Base-by-base conservation (phyloP, 2,113 vertebrate species). In the Nerophis lumbriciformis region DNA sequence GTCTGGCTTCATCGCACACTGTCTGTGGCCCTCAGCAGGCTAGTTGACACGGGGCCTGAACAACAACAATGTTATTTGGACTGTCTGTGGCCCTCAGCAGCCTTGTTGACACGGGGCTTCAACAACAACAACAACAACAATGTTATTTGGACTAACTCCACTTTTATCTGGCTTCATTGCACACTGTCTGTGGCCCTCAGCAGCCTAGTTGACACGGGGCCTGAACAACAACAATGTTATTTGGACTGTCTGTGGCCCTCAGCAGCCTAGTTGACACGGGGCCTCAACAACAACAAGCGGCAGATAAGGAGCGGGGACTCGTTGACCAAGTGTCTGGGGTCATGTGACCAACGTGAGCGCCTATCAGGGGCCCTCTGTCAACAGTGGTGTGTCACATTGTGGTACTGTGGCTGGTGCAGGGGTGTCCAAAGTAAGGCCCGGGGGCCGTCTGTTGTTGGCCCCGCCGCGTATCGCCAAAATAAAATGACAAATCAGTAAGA, bases 41-140 rank as follows among this genome's bases (percentile, higher is more conserved):
- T 82, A 60, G 44, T 63, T 59, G 36, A 55, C 45, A 19, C 21
- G 19, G 28, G 9, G 51, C 10, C 42, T 12, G 4, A 45, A 60
- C 63, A 72, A 76, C 42, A 35, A 35, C 28, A 53, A 28, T 28
- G 59, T 63, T 80, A 53, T 72, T 82, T 75, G 73, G 83, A 28
- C 28, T 50, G 47, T 48, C 0, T 19, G 19, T 19, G 19, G 44
- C 52, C 42, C 19, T 19, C 19, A 19, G 19, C 19, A 19, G 73
- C 79, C 77, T 82, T 58, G 44, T 63, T 59, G 36, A 55, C 45
- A 19, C 21, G 19, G 28, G 8, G 51, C 9, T 8, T 11, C 8
- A 44, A 59, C 63, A 72, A 76, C 42, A 35, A 59, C 63, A 72
- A 76, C 42, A 35, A 19, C 19, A 19, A 19, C 19, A 19, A 19